These are phyloP conservation scores for Otus sunia DNA, from an alignment of 2,113 vertebrate genomes.

Conservation along the genomic window DNA sequence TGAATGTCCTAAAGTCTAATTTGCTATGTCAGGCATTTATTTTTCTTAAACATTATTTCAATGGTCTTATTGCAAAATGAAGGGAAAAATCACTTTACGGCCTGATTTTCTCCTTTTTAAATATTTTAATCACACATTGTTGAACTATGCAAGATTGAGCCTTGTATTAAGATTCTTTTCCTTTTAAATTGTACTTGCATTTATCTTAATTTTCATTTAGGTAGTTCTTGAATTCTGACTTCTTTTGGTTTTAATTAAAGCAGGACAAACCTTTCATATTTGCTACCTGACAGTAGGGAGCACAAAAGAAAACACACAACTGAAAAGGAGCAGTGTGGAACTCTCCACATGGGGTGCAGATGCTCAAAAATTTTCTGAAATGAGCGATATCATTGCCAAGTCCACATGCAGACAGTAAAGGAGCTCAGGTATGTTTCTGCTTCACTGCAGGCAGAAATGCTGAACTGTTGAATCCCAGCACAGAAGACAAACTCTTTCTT, in stretches of 20 bases:
- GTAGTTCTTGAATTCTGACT: background rate
- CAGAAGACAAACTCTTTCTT: background rate
- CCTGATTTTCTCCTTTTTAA: background rate
- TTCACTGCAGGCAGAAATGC: background rate
- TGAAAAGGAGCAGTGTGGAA: background rate
- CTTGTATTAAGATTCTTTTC: background rate
- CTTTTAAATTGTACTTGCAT: background rate
- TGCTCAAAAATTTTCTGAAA: background rate
- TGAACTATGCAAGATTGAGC: background rate
- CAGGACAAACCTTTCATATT: background rate
- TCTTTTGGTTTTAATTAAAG: background rate
- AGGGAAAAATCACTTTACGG: background rate
- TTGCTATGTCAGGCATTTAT: background rate
- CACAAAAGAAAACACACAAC: background rate
- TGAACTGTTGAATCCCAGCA: background rate
- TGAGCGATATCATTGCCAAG: background rate
- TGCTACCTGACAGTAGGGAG: background rate
- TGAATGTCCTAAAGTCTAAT: background rate
- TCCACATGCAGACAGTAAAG: background rate
- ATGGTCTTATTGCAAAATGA: background rate
- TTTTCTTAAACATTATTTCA: background rate
- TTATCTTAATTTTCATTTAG: background rate
- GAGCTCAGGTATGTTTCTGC: background rate
- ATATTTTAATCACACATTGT: background rate
- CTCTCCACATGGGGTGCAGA: background rate